These are phyloP conservation scores for honey bee (Apis mellifera) DNA, from an alignment of 1,140 invertebrate species.

Conservation along the genomic window DNA sequence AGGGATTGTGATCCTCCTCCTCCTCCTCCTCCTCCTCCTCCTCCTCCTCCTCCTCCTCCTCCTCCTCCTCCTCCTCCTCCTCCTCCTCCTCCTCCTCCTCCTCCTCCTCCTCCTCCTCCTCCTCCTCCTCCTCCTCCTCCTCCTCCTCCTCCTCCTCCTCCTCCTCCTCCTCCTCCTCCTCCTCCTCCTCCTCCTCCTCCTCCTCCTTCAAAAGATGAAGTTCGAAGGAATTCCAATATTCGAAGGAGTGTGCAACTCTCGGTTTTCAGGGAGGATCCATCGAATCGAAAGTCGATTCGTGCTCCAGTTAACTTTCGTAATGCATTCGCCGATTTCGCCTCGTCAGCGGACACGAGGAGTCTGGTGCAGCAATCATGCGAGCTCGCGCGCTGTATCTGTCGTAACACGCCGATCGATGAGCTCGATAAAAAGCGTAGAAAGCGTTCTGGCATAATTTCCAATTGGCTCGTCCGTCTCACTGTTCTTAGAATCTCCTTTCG, in stretches of 20 bases:
- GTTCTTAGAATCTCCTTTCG: no score
- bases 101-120: not conserved
- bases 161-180: not conserved
- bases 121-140: not conserved
- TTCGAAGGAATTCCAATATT: not conserved
- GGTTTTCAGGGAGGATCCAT: conserved; percentile 33
- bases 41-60: not conserved
- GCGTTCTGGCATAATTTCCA: not conserved
- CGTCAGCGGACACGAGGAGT: conserved; percentile 28
- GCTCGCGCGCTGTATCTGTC: conserved; percentile 37
- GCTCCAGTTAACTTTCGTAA: conserved; percentile 70
- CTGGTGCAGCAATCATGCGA: conserved; percentile 39
- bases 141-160: not conserved
- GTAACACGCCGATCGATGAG: conserved; percentile 33
- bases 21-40: no score
- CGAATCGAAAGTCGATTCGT: conserved; percentile 69
- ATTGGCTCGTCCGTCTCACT: not conserved
- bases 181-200: not conserved
- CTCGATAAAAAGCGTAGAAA: conserved; percentile 44
- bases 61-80: not conserved
- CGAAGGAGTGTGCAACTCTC: conserved; percentile 24
- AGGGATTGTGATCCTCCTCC: conserved; percentile 13
- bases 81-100: not conserved
- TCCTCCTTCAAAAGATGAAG: not conserved
- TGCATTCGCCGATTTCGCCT: conserved; percentile 59